phyloP scores from a whole-genome alignment of 1,140 invertebrate genomes.

The Cotesia glomerata region DNA sequence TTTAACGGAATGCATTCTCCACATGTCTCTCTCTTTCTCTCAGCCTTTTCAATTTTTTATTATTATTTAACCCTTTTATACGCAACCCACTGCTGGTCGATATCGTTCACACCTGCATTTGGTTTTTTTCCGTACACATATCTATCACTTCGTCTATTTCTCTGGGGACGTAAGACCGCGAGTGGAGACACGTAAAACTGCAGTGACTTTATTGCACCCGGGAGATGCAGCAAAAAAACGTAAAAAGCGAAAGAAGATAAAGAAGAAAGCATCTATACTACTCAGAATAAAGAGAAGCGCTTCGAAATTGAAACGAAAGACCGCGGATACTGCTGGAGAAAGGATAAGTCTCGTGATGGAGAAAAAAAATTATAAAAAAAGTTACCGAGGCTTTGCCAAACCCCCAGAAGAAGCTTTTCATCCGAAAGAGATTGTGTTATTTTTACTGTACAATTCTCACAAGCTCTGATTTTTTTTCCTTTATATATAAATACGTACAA shows the following conservation, averaged over 20 bases:
- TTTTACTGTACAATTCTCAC: constrained; percentile 25
- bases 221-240: constrained; percentile 26
- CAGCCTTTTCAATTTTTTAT: constrained; percentile 38
- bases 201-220: constrained; percentile 31
- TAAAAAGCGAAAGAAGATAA: constrained; percentile 20
- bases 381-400: constrained; percentile 24
- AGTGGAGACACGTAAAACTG: constrained; percentile 27
- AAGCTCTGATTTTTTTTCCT: constrained; percentile 5
- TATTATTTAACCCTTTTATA: not conserved
- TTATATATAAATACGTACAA: not conserved
- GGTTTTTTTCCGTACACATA: constrained; percentile 15
- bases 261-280: constrained; percentile 25
- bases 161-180: constrained; percentile 3
- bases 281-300: constrained; percentile 10
- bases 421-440: constrained; percentile 29
- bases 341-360: not conserved
- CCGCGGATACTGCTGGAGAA: constrained; percentile 14
- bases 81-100: not conserved
- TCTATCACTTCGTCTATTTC: constrained; percentile 29
- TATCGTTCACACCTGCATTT: constrained; percentile 18
- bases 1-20: constrained; percentile 37
- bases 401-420: constrained; percentile 22
- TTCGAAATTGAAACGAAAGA: constrained; percentile 29
- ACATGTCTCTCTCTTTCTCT: constrained; percentile 32
- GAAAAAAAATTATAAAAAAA: constrained; percentile 21